phyloP scores from a whole-genome alignment of 2,888 invertebrate genomes.

The Megaustenia siamemsis region DNA sequence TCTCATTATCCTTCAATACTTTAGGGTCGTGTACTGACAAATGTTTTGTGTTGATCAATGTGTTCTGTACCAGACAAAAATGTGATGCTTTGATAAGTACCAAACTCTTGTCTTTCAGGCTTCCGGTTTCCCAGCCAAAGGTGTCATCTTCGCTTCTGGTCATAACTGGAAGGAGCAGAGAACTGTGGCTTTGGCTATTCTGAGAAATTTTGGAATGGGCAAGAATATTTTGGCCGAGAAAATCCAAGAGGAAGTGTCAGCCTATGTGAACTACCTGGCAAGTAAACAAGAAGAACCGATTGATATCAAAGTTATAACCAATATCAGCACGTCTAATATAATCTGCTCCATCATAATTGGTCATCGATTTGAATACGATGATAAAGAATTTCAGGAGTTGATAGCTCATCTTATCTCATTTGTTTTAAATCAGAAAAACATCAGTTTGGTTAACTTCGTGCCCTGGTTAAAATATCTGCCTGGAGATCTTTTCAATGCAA shows the following conservation, averaged over 20 bases:
- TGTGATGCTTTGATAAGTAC: no score
- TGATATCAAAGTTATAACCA: slow-evolving; percentile 28
- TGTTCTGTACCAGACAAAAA: no score
- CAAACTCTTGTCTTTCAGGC: no score
- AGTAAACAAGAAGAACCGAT: slow-evolving; percentile 6
- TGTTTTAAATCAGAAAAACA: neutral
- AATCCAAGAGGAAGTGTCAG: slow-evolving; percentile 49
- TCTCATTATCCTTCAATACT: no score
- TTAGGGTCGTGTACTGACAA: no score
- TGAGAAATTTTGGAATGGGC: slow-evolving; percentile 51
- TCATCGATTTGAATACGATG: slow-evolving; percentile 41
- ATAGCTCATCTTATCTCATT: neutral
- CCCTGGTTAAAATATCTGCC: slow-evolving; percentile 58
- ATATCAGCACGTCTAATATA: slow-evolving; percentile 41
- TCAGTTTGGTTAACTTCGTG: neutral
- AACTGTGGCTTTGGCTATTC: slow-evolving; percentile 41
- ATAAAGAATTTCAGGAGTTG: slow-evolving; percentile 13
- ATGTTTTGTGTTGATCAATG: no score
- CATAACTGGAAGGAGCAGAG: slow-evolving; percentile 51
- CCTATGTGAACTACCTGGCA: slow-evolving; percentile 30
- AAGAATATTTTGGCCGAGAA: slow-evolving; percentile 48
- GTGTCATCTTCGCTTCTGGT: slow-evolving; percentile 37
- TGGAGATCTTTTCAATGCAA: slow-evolving; percentile 58
- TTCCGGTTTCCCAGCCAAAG: no score
- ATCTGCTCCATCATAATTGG: slow-evolving; percentile 51